Percentiles rank a stretch among this genome's conserved stretches.
Conservation (phyloP, 2,888 invertebrate species). For the Altica lythri region DNA sequence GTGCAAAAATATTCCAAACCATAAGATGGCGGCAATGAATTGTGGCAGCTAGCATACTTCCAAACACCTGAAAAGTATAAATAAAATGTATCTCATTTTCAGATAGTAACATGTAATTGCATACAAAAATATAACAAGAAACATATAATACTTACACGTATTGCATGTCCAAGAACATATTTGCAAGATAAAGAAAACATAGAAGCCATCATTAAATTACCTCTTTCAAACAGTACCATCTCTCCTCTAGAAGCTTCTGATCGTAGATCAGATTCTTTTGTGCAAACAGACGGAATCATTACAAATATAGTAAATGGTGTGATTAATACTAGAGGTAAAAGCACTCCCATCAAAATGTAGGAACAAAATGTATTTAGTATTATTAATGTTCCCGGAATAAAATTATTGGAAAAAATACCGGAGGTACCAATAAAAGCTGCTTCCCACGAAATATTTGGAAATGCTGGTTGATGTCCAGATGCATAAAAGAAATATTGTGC, state of each 20-base stretch:
- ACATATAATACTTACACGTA: conserved; percentile 67
- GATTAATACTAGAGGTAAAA: conserved; percentile 70
- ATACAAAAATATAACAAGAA: no score
- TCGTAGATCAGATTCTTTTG: conserved; percentile 44
- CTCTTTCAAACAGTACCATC: conserved; percentile 66
- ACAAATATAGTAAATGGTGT: conserved; percentile 69
- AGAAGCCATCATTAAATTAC: conserved; percentile 61
- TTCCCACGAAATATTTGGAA: conserved; percentile 92
- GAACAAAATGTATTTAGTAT: conserved; percentile 82
- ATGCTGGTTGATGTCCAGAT: conserved; percentile 92
- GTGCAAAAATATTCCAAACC: conserved; percentile 99
- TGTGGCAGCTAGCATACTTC: conserved; percentile 83
- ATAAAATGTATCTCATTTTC: conserved; percentile 13
- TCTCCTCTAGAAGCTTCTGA: conserved; percentile 65
- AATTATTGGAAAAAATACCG: conserved; percentile 62
- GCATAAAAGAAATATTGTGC: conserved; percentile 86
- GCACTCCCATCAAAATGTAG: conserved; percentile 66
- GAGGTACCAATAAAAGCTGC: conserved; percentile 85
- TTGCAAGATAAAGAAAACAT: conserved; percentile 65
- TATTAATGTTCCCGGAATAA: conserved; percentile 69
- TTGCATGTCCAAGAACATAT: conserved; percentile 67
- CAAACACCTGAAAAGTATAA: conserved; percentile 68
- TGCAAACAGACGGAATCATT: conserved; percentile 60
- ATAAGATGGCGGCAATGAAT: conserved; percentile 94
- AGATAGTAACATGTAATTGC: no score